Evolutionary conservation across 1,140 invertebrate genomes (phyloP), one percentile per base, ranked within the genome.

Genomic region (Heliconius hewitsoni): DNA sequence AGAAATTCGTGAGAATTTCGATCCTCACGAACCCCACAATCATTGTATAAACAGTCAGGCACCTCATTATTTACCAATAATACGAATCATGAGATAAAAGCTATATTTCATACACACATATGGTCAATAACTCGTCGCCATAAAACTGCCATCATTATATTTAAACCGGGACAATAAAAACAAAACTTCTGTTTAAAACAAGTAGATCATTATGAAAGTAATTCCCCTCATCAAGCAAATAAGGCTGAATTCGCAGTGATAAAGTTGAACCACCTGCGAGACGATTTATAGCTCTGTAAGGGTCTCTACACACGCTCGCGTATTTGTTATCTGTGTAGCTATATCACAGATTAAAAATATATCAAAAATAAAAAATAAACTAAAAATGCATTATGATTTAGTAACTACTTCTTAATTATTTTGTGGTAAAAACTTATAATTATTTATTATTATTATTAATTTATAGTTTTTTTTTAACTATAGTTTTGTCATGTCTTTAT

Each of bases 201-300:
- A 73, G 76, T 77, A 71, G 60, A 73, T 77, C 80, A 82, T 83
- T 84, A 84, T 79, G 77, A 82, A 74, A 71, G 71, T 77, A 66
- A 66, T 66, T 66, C 23, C 71, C 73, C 78, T 80, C 78, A 79
- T 79, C 76, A 80, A 66, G 78, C 78, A 81, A 83, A 80, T 78
- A 82, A 73, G 75, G 39, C 73, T 66, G 72, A 74, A 74, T 76
- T 79, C 72, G 76, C 76, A 81, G 76, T 81, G 82, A 85, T 81
- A 80, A 83, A 77, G 79, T 79, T 72, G 77, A 78, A 81, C 79
- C 81, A 83, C 82, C 83, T 85, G 82, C 75, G 74, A 37, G 81
- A 42, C 81, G 81, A 84, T 84, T 84, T 82, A 82, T 80, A 66
- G 66, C 74, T 39, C 74, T 70, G 18, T 78, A 78, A 82, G n/a